Conservation (phyloP, 2,113 vertebrate species). For the Rousettus leschenaultii region DNA sequence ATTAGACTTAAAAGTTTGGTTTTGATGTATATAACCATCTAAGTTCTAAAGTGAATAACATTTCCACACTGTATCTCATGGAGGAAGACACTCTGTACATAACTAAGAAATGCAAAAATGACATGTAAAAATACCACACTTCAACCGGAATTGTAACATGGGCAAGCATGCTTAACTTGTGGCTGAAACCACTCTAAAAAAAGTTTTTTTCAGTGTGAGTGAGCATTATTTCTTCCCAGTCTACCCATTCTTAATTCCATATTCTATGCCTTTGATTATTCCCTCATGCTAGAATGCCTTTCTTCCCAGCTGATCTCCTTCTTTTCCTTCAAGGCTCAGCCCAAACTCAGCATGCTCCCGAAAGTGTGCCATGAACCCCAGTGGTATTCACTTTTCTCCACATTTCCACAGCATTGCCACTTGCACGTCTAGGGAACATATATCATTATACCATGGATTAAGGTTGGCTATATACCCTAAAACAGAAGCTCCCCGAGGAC, state of each 20-base stretch:
- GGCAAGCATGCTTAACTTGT: neutral
- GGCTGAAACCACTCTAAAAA: neutral
- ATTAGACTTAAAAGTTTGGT: conserved; percentile 46
- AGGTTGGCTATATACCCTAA: neutral
- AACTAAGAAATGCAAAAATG: conserved; percentile 35
- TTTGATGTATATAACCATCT: conserved; percentile 39
- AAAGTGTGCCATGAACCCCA: neutral
- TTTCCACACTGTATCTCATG: neutral
- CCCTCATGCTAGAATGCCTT: neutral
- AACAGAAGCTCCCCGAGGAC: neutral
- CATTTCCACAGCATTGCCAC: neutral
- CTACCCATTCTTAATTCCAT: neutral
- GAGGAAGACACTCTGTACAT: neutral
- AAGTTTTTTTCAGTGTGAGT: neutral
- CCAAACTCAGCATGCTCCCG: neutral
- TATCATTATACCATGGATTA: neutral
- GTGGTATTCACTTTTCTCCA: neutral
- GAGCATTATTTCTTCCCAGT: neutral
- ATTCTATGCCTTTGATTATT: neutral
- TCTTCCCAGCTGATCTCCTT: neutral
- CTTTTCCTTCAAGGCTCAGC: neutral
- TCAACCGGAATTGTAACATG: conserved; percentile 23
- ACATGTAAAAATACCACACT: neutral
- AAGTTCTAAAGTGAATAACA: conserved; percentile 46
- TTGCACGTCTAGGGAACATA: neutral